phyloP scores from a whole-genome alignment of 2,797 vertebrate species.

The Lutjanus argentimaculatus region DNA sequence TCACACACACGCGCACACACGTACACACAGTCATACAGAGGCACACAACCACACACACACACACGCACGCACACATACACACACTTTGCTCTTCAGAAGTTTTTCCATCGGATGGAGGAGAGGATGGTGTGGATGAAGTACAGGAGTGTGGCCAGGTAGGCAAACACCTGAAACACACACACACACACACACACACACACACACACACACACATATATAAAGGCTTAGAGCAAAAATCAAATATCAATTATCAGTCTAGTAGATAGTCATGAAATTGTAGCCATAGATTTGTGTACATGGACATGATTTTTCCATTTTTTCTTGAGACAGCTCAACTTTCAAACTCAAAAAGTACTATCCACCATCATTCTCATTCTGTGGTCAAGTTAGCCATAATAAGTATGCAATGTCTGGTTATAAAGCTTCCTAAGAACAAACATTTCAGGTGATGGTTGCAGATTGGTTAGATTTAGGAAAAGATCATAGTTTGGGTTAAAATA shows the following conservation, averaged over 20 bases:
- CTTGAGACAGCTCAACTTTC: too few species aligned
- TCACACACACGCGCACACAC: slow-evolving; percentile 1
- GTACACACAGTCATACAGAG: background rate
- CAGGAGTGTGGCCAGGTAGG: slow-evolving; percentile 74
- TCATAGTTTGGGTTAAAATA: too few species aligned
- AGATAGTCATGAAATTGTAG: too few species aligned
- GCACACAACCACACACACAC: slow-evolving; percentile 7
- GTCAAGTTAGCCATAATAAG: too few species aligned
- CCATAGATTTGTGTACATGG: too few species aligned
- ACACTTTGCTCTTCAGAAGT: slow-evolving; percentile 74
- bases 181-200: background rate
- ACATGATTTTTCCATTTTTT: too few species aligned
- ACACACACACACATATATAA: background rate
- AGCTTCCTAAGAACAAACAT: too few species aligned
- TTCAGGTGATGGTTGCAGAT: too few species aligned
- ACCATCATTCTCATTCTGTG: too few species aligned
- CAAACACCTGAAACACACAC: slow-evolving; percentile 79
- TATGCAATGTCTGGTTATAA: too few species aligned
- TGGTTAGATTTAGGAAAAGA: too few species aligned
- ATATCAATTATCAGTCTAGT: background rate
- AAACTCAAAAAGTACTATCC: too few species aligned
- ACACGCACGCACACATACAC: slow-evolving; percentile 3
- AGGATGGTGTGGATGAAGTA: slow-evolving; percentile 86
- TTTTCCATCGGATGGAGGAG: slow-evolving; percentile 84
- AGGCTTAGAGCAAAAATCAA: background rate